A percentile compares a stretch with the other conserved stretches of the same genome.
Evolutionary conservation across 2,113 vertebrate genomes (phyloP).

Genomic region (Grammomys surdaster): DNA sequence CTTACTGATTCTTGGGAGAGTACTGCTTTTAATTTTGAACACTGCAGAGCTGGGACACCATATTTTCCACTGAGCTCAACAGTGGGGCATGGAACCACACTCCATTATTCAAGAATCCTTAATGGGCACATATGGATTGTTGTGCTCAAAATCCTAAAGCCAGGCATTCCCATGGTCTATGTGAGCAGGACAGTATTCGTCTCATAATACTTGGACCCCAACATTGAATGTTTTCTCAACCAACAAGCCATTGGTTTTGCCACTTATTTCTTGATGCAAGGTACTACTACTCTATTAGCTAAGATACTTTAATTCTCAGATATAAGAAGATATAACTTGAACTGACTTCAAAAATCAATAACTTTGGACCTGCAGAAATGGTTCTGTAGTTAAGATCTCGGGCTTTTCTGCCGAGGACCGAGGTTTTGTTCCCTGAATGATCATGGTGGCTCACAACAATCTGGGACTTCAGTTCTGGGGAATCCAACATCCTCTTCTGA

Average conservation of each 20-base stretch:
- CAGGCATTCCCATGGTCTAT: not conserved
- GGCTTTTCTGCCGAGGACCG: not conserved
- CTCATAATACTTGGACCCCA: not conserved
- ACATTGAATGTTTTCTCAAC: not conserved
- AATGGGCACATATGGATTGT: not conserved
- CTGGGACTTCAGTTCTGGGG: not conserved
- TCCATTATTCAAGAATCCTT: not conserved
- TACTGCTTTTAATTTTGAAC: constrained; percentile 26
- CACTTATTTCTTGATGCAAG: not conserved
- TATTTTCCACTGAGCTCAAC: constrained; percentile 37
- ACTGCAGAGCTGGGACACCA: not conserved
- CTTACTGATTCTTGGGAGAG: not conserved
- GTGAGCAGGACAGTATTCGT: not conserved
- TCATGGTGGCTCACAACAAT: not conserved
- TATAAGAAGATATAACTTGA: not conserved
- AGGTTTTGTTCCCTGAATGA: not conserved
- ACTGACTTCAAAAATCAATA: not conserved
- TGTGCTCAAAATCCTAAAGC: not conserved
- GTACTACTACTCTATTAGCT: not conserved
- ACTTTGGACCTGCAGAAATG: not conserved
- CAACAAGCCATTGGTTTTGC: not conserved
- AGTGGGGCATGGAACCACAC: not conserved
- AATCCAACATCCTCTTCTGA: not conserved
- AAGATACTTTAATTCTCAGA: not conserved
- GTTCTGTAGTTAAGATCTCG: not conserved